Conservation (phyloP, 2,888 invertebrate genomes). For the Hydrotaea diabolus region DNA sequence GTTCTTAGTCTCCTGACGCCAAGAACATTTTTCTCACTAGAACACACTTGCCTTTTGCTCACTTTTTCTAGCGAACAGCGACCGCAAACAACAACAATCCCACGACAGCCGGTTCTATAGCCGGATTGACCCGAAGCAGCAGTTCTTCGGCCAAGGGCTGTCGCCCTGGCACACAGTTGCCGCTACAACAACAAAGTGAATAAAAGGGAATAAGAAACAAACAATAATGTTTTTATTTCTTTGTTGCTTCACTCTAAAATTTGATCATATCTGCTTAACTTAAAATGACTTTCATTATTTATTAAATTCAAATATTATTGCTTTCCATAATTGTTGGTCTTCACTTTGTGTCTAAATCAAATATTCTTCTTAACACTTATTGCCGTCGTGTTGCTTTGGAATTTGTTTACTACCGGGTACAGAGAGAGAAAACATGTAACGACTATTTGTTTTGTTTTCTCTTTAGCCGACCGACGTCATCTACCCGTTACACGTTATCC, state of each 20-base stretch:
- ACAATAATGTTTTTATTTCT: not conserved
- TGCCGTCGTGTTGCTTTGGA: not conserved
- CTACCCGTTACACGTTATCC: constrained; percentile 37
- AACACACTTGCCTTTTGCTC: constrained; percentile 25
- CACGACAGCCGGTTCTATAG: too few species aligned
- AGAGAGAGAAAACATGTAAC: constrained; percentile 5
- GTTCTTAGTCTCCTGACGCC: not conserved
- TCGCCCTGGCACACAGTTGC: too few species aligned
- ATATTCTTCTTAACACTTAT: too few species aligned
- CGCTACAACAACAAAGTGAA: too few species aligned
- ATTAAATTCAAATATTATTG: not conserved
- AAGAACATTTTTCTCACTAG: not conserved
- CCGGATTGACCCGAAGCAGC: too few species aligned
- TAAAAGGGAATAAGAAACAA: not conserved
- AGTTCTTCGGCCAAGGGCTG: too few species aligned
- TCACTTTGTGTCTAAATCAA: constrained; percentile 19
- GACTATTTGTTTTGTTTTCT: too few species aligned
- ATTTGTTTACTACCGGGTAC: constrained; percentile 31
- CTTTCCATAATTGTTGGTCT: constrained; percentile 18
- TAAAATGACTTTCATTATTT: not conserved
- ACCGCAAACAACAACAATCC: not conserved
- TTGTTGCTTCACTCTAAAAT: too few species aligned
- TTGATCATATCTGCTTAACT: too few species aligned
- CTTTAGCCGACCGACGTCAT: constrained; percentile 40
- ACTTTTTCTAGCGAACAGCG: not conserved